phyloP scores from a whole-genome alignment of 2,797 vertebrate species.

The Odontamblyopus lacepedii region DNA sequence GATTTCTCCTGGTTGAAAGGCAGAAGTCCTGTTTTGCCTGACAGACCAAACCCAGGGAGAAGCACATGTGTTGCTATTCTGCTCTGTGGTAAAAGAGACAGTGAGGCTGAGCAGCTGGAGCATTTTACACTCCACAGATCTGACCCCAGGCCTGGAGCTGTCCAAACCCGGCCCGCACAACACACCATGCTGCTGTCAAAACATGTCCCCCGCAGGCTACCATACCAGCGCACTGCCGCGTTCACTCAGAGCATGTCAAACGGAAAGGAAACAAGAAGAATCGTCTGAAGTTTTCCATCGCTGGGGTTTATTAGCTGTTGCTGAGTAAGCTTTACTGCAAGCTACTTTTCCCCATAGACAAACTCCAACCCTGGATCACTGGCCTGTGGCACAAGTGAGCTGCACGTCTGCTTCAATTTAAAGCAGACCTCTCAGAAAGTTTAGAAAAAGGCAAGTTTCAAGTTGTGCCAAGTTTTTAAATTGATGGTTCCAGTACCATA shows the following conservation, averaged over 20 bases:
- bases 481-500: neutral
- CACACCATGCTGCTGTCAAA: slow-evolving; percentile 19
- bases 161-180: slow-evolving; percentile 10
- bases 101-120: slow-evolving; percentile 38
- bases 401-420: neutral
- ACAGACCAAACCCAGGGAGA: slow-evolving; percentile 7
- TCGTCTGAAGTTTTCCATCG: neutral
- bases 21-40: slow-evolving; percentile 6
- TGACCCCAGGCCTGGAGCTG: slow-evolving; percentile 13
- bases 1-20: neutral
- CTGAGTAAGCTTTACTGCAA: neutral
- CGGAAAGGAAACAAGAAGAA: neutral
- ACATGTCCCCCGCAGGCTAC: slow-evolving; percentile 24
- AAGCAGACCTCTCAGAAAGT: neutral
- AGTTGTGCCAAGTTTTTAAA: neutral
- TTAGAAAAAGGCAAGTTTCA: neutral
- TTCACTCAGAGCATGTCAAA: slow-evolving; percentile 1
- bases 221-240: neutral
- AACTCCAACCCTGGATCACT: slow-evolving; percentile 11
- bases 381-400: neutral
- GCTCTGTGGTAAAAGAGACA: neutral
- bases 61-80: neutral
- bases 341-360: neutral
- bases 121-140: slow-evolving; percentile 34
- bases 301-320: neutral